These are phyloP conservation scores for Coluber constrictor DNA, from an alignment of 2,797 vertebrate genomes.

Conservation along the genomic window DNA sequence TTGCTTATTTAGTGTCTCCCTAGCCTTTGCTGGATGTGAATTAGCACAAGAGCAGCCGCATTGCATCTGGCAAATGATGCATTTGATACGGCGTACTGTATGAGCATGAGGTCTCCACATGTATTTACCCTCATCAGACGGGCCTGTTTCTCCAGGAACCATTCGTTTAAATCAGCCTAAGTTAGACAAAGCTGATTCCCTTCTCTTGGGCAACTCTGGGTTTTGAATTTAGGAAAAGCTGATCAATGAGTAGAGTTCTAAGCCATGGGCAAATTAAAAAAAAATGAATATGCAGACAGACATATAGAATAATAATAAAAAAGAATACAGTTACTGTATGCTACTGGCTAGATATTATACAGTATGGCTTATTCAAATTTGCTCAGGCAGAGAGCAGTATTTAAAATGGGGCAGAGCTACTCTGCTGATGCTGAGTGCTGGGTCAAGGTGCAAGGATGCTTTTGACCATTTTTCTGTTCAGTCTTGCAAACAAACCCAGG, in stretches of 20 bases:
- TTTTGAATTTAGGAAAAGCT: neutral
- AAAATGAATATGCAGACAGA: neutral
- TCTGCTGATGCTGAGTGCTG: rapidly evolving
- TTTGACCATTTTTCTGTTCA: rapidly evolving
- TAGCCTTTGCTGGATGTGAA: neutral
- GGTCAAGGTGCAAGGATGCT: neutral
- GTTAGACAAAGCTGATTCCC: rapidly evolving
- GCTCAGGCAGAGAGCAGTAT: rapidly evolving
- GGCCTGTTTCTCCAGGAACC: neutral
- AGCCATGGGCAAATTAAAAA: neutral
- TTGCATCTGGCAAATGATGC: neutral
- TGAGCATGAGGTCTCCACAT: neutral
- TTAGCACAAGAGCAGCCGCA: neutral
- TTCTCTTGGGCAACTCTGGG: rapidly evolving
- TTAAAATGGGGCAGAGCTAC: neutral
- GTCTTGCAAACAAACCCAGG: rapidly evolving
- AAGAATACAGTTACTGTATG: rapidly evolving
- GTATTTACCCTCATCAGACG: neutral
- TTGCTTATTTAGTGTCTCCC: constrained; percentile 7
- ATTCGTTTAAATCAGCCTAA: neutral
- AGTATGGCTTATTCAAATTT: constrained; percentile 60
- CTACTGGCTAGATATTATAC: constrained; percentile 3
- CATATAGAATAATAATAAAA: neutral
- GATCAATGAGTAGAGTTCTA: neutral
- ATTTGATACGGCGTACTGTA: neutral